phyloP scores from a whole-genome alignment of 2,113 vertebrate species.

The Nanorana parkeri region DNA sequence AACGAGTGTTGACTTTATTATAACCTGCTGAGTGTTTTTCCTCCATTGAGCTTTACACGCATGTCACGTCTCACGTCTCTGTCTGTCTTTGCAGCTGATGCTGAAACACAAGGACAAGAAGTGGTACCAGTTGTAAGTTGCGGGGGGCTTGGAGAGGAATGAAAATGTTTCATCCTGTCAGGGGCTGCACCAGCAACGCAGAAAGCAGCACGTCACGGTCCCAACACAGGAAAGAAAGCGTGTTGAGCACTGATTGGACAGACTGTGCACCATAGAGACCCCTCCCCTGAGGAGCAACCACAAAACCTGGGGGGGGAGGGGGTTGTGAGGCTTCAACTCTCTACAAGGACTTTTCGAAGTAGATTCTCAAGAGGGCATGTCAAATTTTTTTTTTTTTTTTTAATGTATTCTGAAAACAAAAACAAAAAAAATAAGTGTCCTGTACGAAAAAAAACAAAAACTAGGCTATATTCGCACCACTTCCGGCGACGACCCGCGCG shows the following conservation, averaged over 20 bases:
- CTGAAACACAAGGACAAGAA: constrained; percentile 99
- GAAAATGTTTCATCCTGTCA: neutral
- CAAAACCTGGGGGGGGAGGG: neutral
- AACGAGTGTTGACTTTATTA: too few species aligned
- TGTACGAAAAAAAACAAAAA: constrained; percentile 22
- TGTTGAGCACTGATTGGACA: neutral
- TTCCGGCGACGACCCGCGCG: constrained; percentile 1
- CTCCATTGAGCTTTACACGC: too few species aligned
- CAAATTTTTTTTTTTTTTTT: neutral
- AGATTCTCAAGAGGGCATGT: constrained; percentile 29
- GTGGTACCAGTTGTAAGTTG: constrained; percentile 96
- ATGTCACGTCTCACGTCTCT: too few species aligned
- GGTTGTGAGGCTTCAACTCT: too few species aligned
- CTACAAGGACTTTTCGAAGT: neutral
- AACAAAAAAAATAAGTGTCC: constrained; percentile 23
- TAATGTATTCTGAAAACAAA: constrained; percentile 43
- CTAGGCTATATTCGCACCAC: constrained; percentile 23
- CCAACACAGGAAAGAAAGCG: too few species aligned
- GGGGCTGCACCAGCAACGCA: neutral
- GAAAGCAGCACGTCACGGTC: constrained; percentile 3
- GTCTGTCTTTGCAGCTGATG: constrained; percentile 84
- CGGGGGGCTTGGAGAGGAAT: neutral
- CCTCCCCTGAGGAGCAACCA: neutral
- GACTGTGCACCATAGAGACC: neutral
- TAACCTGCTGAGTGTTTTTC: too few species aligned